Percentiles rank a stretch among this genome's conserved stretches.
These are phyloP conservation scores for Arothron firmamentum DNA, from an alignment of 2,113 vertebrate genomes.

Conservation along the genomic window DNA sequence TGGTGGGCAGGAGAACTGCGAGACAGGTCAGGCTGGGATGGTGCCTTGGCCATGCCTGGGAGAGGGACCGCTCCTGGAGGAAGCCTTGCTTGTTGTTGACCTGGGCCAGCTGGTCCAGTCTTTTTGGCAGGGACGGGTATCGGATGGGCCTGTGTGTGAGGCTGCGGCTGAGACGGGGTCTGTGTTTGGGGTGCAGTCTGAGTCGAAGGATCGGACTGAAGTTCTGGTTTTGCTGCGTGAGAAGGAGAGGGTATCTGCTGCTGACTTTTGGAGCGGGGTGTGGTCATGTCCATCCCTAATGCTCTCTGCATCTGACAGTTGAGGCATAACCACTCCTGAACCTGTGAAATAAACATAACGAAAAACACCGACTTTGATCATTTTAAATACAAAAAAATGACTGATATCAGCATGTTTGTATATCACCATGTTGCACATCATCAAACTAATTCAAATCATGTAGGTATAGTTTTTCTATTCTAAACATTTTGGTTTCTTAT, in stretches of 20 bases:
- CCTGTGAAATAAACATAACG: slow-evolving; percentile 69
- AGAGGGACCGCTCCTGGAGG: slow-evolving; percentile 66
- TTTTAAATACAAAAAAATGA: no score
- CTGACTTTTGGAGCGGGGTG: slow-evolving; percentile 96
- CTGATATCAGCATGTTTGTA: no score
- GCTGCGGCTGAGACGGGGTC: slow-evolving; percentile 44
- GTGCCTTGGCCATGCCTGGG: slow-evolving; percentile 76
- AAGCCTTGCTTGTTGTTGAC: slow-evolving; percentile 65
- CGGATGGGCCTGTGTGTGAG: slow-evolving; percentile 35
- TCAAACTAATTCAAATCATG: neutral
- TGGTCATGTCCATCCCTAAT: slow-evolving; percentile 97
- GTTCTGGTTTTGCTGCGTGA: slow-evolving; percentile 77
- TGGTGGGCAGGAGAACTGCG: slow-evolving; percentile 80
- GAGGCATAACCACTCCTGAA: slow-evolving; percentile 97
- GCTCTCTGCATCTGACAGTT: slow-evolving; percentile 99
- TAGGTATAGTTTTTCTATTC: slow-evolving; percentile 2
- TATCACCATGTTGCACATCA: neutral
- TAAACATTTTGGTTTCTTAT: neutral
- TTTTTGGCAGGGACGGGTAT: slow-evolving; percentile 43
- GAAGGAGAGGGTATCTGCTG: slow-evolving; percentile 91
- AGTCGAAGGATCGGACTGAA: slow-evolving; percentile 47
- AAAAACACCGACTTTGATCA: slow-evolving; percentile 1
- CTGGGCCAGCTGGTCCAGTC: slow-evolving; percentile 46
- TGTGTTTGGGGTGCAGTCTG: slow-evolving; percentile 53
- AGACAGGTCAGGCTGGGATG: slow-evolving; percentile 80